Evolutionary conservation across 2,888 invertebrate species (phyloP).

Genomic region (Aphodius granarius): DNA sequence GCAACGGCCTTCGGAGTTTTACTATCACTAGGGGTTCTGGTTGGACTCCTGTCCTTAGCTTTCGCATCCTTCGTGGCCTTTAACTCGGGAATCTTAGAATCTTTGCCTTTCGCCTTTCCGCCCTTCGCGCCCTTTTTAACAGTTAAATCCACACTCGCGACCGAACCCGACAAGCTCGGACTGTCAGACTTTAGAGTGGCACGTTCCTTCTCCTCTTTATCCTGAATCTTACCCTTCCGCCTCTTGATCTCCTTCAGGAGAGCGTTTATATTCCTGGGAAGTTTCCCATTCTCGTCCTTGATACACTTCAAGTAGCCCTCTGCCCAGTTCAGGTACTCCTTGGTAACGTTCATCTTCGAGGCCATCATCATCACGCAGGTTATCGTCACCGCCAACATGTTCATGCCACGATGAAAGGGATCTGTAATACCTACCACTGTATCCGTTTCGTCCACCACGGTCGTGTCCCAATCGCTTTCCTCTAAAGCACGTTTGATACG

Average conservation of each 20-base stretch:
- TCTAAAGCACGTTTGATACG: slow-evolving; percentile 24
- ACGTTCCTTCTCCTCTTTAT: neutral
- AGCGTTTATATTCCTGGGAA: slow-evolving; percentile 38
- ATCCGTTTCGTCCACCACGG: slow-evolving; percentile 22
- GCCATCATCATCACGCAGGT: slow-evolving; percentile 40
- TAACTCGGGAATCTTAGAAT: too few species aligned
- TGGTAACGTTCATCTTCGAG: slow-evolving; percentile 29
- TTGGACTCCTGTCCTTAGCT: too few species aligned
- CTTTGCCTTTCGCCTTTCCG: neutral
- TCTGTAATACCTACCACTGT: slow-evolving; percentile 21
- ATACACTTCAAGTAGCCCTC: slow-evolving; percentile 36
- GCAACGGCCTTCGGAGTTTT: neutral
- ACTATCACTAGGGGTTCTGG: too few species aligned
- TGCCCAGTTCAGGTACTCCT: slow-evolving; percentile 32
- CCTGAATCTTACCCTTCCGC: neutral
- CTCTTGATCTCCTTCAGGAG: slow-evolving; percentile 33
- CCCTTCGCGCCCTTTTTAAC: neutral
- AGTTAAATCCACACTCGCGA: neutral
- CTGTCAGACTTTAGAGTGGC: neutral
- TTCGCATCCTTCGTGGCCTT: too few species aligned
- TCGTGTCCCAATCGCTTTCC: slow-evolving; percentile 27
- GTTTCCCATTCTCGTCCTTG: slow-evolving; percentile 32
- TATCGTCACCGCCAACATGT: slow-evolving; percentile 36
- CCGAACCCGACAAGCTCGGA: neutral
- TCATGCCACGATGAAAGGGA: slow-evolving; percentile 27